Conservation (phyloP, 2,113 vertebrate species). For the Cyprinus carpio region DNA sequence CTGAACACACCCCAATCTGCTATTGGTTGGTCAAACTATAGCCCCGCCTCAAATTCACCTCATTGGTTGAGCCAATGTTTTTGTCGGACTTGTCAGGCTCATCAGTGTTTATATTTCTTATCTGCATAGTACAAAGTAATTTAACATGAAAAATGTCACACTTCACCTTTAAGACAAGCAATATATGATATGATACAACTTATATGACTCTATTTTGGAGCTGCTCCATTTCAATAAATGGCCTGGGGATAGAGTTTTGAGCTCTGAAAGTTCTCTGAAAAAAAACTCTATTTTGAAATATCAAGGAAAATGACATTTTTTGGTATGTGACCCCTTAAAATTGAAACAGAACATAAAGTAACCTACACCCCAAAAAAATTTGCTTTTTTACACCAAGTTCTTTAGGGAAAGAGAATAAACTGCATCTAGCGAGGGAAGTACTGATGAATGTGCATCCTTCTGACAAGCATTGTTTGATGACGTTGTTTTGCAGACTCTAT, state of each 20-base stretch:
- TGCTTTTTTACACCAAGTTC: not conserved
- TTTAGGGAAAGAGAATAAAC: not conserved
- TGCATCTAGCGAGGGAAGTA: not conserved
- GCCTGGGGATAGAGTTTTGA: too few relatives aligned
- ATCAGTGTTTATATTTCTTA: not conserved
- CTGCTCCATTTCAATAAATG: not conserved
- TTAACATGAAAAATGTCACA: not conserved
- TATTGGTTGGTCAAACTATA: not conserved
- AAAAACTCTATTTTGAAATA: too few relatives aligned
- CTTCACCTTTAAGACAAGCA: not conserved
- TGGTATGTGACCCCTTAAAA: not conserved
- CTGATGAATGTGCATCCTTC: not conserved
- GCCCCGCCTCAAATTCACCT: not conserved
- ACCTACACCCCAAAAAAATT: not conserved
- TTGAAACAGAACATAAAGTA: not conserved
- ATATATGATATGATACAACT: not conserved
- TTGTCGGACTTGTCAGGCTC: not conserved
- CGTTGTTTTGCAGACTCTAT: slow-evolving; percentile 83
- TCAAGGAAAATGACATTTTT: too few relatives aligned
- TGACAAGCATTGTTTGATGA: slow-evolving; percentile 61
- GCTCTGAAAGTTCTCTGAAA: not conserved
- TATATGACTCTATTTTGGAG: not conserved
- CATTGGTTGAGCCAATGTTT: not conserved
- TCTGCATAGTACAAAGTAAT: not conserved
- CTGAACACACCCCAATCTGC: not conserved